Evolutionary conservation across 2,888 invertebrate genomes (phyloP), one percentile per base, ranked within the genome.

Genomic region (Cistogaster globosa): DNA sequence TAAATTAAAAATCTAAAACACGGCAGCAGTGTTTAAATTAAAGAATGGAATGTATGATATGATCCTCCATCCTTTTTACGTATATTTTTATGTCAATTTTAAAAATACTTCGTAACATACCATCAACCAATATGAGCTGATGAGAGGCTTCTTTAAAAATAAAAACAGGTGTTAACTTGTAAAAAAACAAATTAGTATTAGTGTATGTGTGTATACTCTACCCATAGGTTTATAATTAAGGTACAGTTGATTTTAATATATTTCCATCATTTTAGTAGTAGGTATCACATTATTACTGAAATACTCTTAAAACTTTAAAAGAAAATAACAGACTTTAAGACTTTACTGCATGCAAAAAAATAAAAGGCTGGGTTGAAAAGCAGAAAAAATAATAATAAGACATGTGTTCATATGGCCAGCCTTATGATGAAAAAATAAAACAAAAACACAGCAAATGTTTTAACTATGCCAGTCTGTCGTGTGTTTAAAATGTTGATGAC

Each of bases 91-190:
- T 48, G 12, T 16, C 3, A 48, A 48, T 48, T 53, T 8, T 53
- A 53, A 53, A 8, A 53, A 53, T 32, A 32, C 32, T 3, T 32
- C 8, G 26, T 7, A 53, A 9, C 7, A 53, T 42, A 48, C 16
- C n/a, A 9, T 20, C 8, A 2, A n/a, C n/a, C 14, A 53, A n/a
- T 42, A 45, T 22, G 6, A 26, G 69, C 16, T 63, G 20, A 5
- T 74, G 62, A 38, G 20, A 16, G 16, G 38, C 57, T 36, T 45
- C 57, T 65, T 68, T 0, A 26, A 53, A 78, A 57, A 63, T 36
- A 22, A 45, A 51, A 79, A 79, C 79, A 79, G 79, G 79, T 79
- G 79, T 79, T 79, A 79, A 79, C 72, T 79, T 79, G 51, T 65
- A 51, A 53, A 11, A 53, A 32, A 32, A 32, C 4, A 53, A 53